Evolutionary conservation across 2,797 vertebrate species (phyloP), one percentile per base, ranked within the genome.

Genomic region (Tamandua tetradactyla): DNA sequence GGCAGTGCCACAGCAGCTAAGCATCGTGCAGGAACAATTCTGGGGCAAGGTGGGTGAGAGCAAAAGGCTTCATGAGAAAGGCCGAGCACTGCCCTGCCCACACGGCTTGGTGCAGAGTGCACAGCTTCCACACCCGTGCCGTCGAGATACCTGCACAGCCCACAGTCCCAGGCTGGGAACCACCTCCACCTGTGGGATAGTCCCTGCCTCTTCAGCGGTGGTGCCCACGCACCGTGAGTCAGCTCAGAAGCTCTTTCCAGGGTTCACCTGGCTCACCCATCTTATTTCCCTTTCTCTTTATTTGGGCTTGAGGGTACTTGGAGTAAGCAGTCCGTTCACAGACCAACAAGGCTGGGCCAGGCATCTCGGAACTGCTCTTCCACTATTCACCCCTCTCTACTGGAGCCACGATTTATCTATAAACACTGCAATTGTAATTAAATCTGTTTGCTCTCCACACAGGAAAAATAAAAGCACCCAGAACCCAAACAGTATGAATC

Each of bases 331-430:
- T 89, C 89, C 87, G 88, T 96, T 96, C 87, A 32, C 68, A 87
- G 72, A 94, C 92, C 94, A 97, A 49, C 80, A 59, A 52, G 80
- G 96, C 95, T 94, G 69, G 62, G 88, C 95, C 47, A 64, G 94
- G 91, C 62, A 23, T 47, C 57, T 1, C 66, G 68, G 93, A 94
- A 90, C 96, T 55, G 23, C 47, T 80, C 74, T 90, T 93, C 96
- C 94, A 96, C 90, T 97, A 98, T 89, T 92, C 93, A 95, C 97
- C 81, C 66, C 87, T 95, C 0, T 1, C 96, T 87, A 88, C 76
- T 94, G 7, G 87, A 97, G 96, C 96, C 96, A 95, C 78, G 95
- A 78, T 93, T 93, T 96, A 68, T 94, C 96, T 97, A 93, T 96
- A 96, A 96, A 96, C 62, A 83, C 69, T 78, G 93, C 89, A 95